Evolutionary conservation across 2,888 invertebrate species (phyloP).

Genomic region (Erebia epiphron): DNA sequence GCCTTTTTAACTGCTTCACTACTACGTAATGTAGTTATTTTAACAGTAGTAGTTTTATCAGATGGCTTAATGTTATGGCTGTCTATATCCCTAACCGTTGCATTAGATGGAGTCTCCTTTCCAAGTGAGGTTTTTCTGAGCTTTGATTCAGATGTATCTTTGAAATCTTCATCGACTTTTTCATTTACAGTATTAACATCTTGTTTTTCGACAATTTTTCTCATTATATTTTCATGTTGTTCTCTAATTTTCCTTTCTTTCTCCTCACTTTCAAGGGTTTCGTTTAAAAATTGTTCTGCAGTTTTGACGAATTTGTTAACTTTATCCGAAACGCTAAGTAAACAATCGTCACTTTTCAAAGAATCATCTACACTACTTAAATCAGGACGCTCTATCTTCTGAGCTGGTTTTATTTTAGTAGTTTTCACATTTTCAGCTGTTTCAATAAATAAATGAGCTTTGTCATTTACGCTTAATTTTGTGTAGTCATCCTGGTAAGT

Average conservation of each 20-base stretch:
- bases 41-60: slow-evolving; percentile 58
- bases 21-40: slow-evolving; percentile 77
- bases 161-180: slow-evolving; percentile 35
- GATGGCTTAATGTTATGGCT: slow-evolving; percentile 52
- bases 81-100: slow-evolving; percentile 53
- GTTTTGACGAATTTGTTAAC: slow-evolving; percentile 85
- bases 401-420: slow-evolving; percentile 62
- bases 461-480: slow-evolving; percentile 85
- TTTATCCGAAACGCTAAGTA: slow-evolving; percentile 85
- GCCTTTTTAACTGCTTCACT: slow-evolving; percentile 87
- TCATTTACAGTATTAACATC: slow-evolving; percentile 50
- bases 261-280: slow-evolving; percentile 61
- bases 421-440: slow-evolving; percentile 83
- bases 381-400: slow-evolving; percentile 76
- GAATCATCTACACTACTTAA: slow-evolving; percentile 82
- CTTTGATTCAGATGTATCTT: slow-evolving; percentile 39
- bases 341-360: slow-evolving; percentile 83
- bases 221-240: slow-evolving; percentile 75
- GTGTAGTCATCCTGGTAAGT: slow-evolving; percentile 76
- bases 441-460: slow-evolving; percentile 85
- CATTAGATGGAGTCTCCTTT: slow-evolving; percentile 57
- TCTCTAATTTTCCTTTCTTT: slow-evolving; percentile 70
- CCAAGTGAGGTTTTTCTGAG: slow-evolving; percentile 46
- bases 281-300: slow-evolving; percentile 79
- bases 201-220: slow-evolving; percentile 57